phyloP scores from a whole-genome alignment of 2,797 vertebrate species.

The Orientallactaga sibirica region DNA sequence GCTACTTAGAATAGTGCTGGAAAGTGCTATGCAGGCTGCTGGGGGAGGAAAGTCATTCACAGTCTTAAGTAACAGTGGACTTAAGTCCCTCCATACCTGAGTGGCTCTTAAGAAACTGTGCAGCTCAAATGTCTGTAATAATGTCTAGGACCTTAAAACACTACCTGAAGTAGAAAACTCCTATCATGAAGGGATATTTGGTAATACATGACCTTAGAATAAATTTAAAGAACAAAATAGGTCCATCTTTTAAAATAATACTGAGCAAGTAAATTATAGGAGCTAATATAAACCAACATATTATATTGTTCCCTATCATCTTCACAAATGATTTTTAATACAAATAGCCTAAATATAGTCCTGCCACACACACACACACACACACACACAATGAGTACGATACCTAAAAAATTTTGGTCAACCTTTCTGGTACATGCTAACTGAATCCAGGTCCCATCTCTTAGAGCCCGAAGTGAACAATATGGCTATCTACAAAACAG shows the following conservation, averaged over 20 bases:
- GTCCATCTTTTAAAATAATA: constrained; percentile 42
- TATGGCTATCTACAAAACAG: constrained; percentile 3
- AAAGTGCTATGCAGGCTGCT: no score
- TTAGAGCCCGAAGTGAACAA: neutral
- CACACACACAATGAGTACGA: neutral
- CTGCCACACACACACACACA: no score
- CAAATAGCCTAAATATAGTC: constrained; percentile 6
- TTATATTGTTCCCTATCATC: neutral
- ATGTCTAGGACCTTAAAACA: constrained; percentile 20
- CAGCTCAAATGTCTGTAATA: neutral
- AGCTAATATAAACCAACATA: constrained; percentile 27
- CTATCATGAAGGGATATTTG: neutral
- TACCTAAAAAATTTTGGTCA: constrained; percentile 20
- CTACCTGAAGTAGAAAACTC: neutral
- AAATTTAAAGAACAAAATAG: constrained; percentile 53
- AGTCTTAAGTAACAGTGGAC: no score
- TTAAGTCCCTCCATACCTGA: neutral
- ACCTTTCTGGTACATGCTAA: neutral
- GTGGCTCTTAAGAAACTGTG: constrained; percentile 22
- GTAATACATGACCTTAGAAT: neutral
- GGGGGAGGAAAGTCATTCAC: no score
- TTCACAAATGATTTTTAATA: constrained; percentile 21
- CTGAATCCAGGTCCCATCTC: neutral
- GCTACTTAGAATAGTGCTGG: neutral
- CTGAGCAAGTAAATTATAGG: neutral